A percentile compares a stretch with the other conserved stretches of the same genome.
Evolutionary conservation across 2,113 vertebrate species (phyloP).

Genomic region (Hipposideros armiger): DNA sequence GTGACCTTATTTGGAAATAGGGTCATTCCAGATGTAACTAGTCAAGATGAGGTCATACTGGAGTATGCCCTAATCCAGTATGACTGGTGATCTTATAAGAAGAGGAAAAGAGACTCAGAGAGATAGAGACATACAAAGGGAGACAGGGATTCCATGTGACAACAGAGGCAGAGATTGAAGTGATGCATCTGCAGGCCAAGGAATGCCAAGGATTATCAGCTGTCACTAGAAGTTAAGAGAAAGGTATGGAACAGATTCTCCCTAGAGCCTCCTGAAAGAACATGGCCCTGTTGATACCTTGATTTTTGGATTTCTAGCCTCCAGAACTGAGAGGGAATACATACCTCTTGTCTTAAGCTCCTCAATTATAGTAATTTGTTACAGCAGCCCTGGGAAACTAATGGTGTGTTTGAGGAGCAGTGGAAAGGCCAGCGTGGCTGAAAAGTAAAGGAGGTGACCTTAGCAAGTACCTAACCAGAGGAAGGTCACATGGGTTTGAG

Average conservation of each 20-base stretch:
- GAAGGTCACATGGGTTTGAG: neutral
- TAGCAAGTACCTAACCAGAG: neutral
- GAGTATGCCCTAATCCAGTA: neutral
- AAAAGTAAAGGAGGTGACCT: neutral
- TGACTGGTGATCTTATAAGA: neutral
- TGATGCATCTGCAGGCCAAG: neutral
- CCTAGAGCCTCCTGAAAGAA: neutral
- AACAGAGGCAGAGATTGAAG: neutral
- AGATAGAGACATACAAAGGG: neutral
- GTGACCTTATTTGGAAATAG: neutral
- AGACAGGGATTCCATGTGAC: neutral
- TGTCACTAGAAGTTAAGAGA: neutral
- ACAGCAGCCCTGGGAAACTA: neutral
- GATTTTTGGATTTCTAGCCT: neutral
- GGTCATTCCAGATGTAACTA: neutral
- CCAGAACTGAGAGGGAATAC: neutral
- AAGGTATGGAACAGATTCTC: neutral
- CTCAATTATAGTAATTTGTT: neutral
- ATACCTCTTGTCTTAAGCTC: neutral
- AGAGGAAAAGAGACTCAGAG: neutral
- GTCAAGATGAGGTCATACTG: neutral
- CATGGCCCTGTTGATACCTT: too few species aligned
- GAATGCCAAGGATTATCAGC: neutral
- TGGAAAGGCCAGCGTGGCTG: neutral
- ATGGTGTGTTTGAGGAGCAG: neutral